Conservation (phyloP, 2,888 invertebrate genomes). For the Ferdinandea cuprea region DNA sequence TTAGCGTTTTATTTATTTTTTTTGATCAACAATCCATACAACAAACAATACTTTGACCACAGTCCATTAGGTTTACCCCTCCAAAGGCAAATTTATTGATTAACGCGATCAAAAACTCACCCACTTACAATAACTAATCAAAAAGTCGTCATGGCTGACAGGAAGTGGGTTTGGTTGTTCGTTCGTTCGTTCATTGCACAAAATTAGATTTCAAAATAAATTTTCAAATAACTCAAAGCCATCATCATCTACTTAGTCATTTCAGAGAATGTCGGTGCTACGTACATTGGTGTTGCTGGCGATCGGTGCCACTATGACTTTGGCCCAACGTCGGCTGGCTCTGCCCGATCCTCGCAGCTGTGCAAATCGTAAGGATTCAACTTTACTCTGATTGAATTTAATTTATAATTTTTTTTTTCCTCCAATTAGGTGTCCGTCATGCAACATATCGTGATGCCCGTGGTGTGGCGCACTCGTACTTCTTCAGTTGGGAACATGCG, state of each 20-base stretch:
- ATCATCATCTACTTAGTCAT: constrained; percentile 49
- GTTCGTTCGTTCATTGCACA: constrained; percentile 26
- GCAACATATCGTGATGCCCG: constrained; percentile 94
- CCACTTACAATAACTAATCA: constrained; percentile 67
- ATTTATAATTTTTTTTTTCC: constrained; percentile 1
- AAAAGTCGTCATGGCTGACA: constrained; percentile 70
- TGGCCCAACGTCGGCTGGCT: constrained; percentile 93
- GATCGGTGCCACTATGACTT: constrained; percentile 86
- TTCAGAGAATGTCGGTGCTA: constrained; percentile 79
- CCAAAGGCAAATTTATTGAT: constrained; percentile 20
- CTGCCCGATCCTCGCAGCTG: constrained; percentile 95
- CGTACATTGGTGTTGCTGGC: constrained; percentile 85
- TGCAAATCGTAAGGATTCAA: constrained; percentile 90
- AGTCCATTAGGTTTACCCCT: neutral
- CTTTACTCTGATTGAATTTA: constrained; percentile 6
- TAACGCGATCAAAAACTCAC: constrained; percentile 10
- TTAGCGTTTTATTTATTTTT: neutral
- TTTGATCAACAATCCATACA: neutral
- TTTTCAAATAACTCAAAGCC: constrained; percentile 35
- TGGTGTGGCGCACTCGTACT: constrained; percentile 94
- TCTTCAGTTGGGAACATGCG: constrained; percentile 96
- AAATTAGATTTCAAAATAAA: constrained; percentile 34
- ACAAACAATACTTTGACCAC: neutral
- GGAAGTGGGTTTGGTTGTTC: constrained; percentile 62
- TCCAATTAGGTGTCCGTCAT: constrained; percentile 90